Evolutionary conservation across 2,113 vertebrate species (phyloP), one percentile per base, ranked within the genome.

Genomic region (Podarcis raffonei): DNA sequence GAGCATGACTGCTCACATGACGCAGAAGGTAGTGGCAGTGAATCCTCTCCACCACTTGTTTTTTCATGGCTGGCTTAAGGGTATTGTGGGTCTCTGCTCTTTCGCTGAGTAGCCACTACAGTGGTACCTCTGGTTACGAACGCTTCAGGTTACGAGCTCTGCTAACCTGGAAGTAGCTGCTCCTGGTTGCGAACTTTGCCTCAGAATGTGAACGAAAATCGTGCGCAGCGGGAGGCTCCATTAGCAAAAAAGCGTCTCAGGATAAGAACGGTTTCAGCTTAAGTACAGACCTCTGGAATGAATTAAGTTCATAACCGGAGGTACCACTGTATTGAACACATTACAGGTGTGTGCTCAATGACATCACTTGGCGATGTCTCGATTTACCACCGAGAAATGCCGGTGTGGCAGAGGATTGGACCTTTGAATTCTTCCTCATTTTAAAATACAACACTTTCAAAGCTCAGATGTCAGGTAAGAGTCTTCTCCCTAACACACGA

Each of bases 1-100:
- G 53, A 98, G 98, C 35, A 96, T 98, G 98, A 98, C 96, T 0
- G 90, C 97, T 89, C 82, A 93, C 94, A 99, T 99, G 98, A 97
- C 97, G 9, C 94, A 96, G 90, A 99, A 99, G 98, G 98, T 98
- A 96, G 35, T 6, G 35, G 32, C n/a, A 32, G 12, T 68, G n/a
- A 57, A 25, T 37, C 2, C 16, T 23, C 7, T 0, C 32, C 27
- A 22, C 22, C 4, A 1, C 16, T 20, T 42, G 32, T 68, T 88
- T 27, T 18, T 3, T 27, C 71, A 57, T 72, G 13, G 25, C 32
- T 7, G 1, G 27, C 53, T 78, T 48, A 27, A 39, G 25, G 42
- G 74, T 42, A 20, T 75, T 75, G 27, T 65, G 27, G n/a, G 30
- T 1, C 65, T 86, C 57, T 66, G 57, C 72, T 39, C 57, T 20